Percentiles rank a stretch among this genome's conserved stretches.
These are phyloP conservation scores for Vanessa tameamea DNA, from an alignment of 1,140 invertebrate species.

Conservation along the genomic window DNA sequence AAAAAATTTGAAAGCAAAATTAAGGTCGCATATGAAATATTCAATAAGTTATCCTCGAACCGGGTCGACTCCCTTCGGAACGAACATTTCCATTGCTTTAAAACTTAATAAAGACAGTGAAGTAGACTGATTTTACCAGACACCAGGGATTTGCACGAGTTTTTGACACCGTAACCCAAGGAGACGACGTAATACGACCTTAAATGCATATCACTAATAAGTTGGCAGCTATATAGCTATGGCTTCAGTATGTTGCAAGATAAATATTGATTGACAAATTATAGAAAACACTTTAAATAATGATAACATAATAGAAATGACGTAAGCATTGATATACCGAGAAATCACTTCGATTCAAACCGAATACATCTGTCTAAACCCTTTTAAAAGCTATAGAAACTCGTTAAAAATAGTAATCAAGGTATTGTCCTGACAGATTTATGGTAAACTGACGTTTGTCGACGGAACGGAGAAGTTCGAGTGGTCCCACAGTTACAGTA, in stretches of 20 bases:
- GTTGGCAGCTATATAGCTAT: too few relatives aligned
- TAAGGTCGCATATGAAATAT: slow-evolving; percentile 11
- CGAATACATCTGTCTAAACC: too few relatives aligned
- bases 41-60: neutral
- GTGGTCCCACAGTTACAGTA: slow-evolving; percentile 97
- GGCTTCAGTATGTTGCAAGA: too few relatives aligned
- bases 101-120: slow-evolving; percentile 13
- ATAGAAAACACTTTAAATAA: too few relatives aligned
- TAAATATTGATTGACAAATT: too few relatives aligned
- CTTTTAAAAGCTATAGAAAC: too few relatives aligned
- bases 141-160: neutral
- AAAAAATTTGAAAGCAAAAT: slow-evolving; percentile 4
- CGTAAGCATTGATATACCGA: too few relatives aligned
- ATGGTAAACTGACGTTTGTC: slow-evolving; percentile 85
- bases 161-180: neutral
- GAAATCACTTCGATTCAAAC: too few relatives aligned
- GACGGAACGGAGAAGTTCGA: slow-evolving; percentile 90
- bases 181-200: too few relatives aligned
- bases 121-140: neutral
- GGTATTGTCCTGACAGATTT: slow-evolving; percentile 5
- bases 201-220: too few relatives aligned
- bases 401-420: neutral
- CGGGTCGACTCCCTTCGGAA: neutral
- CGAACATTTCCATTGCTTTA: slow-evolving; percentile 1
- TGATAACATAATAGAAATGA: too few relatives aligned